phyloP scores from a whole-genome alignment of 1,140 invertebrate genomes.

The Drosophila lacteicornis region DNA sequence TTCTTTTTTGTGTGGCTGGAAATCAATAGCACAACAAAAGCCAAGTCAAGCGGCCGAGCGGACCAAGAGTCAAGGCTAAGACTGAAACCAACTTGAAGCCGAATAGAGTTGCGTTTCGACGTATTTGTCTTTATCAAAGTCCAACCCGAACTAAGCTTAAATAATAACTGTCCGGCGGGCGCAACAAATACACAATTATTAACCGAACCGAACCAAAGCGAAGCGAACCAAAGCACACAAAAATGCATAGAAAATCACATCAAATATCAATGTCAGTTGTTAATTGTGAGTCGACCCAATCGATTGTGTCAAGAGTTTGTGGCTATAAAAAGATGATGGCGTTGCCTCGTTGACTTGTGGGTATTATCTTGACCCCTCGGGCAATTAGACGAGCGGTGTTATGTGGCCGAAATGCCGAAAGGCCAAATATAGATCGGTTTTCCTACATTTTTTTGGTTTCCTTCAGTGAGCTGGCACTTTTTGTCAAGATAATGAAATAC shows the following conservation, averaged over 20 bases:
- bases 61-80: slow-evolving; percentile 73
- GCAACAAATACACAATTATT: slow-evolving; percentile 68
- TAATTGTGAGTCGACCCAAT: slow-evolving; percentile 56
- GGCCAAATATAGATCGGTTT: slow-evolving; percentile 47
- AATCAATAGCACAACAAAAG: slow-evolving; percentile 73
- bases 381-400: slow-evolving; percentile 49
- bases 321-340: slow-evolving; percentile 63
- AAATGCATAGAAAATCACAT: slow-evolving; percentile 77
- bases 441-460: slow-evolving; percentile 10
- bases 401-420: slow-evolving; percentile 23
- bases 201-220: slow-evolving; percentile 11
- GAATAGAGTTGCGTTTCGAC: slow-evolving; percentile 43
- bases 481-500: slow-evolving; percentile 47
- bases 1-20: slow-evolving; percentile 57
- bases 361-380: slow-evolving; percentile 46
- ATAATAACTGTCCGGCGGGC: slow-evolving; percentile 70
- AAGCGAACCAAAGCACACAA: slow-evolving; percentile 20
- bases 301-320: slow-evolving; percentile 48
- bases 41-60: slow-evolving; percentile 38
- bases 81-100: slow-evolving; percentile 25
- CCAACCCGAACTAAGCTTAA: slow-evolving; percentile 69
- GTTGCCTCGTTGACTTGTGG: slow-evolving; percentile 50
- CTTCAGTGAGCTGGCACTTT: slow-evolving; percentile 41
- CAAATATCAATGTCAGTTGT: slow-evolving; percentile 76
- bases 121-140: slow-evolving; percentile 54